A percentile compares a stretch with the other conserved stretches of the same genome.
phyloP scores from a whole-genome alignment of 2,888 invertebrate species.

The Philaethria dido region DNA sequence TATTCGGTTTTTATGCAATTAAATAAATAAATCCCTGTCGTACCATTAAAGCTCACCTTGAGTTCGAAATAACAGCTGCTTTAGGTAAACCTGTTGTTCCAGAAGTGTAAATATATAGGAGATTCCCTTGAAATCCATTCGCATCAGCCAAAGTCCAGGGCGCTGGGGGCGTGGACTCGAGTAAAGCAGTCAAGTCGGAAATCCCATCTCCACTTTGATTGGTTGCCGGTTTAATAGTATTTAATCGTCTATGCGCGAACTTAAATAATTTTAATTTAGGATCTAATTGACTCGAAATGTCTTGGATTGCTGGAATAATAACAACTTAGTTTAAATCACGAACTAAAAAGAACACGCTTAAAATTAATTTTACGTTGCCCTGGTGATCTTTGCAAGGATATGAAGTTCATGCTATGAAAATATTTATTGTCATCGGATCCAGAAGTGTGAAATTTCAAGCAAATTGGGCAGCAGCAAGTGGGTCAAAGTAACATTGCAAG shows the following conservation, averaged over 20 bases:
- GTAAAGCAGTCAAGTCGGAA: conserved; percentile 83
- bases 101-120: conserved; percentile 98
- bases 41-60: no score
- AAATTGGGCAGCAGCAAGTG: no score
- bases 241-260: conserved; percentile 65
- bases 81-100: conserved; percentile 99
- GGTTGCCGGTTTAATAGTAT: conserved; percentile 50
- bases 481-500: no score
- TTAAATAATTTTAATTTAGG: conserved; percentile 88
- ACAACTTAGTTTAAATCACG: no score
- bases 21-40: no score
- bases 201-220: conserved; percentile 67
- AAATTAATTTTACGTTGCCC: no score
- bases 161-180: conserved; percentile 83
- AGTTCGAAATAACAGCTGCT: conserved; percentile 97
- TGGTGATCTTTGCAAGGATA: no score
- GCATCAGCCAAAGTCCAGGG: conserved; percentile 84
- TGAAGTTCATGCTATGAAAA: no score
- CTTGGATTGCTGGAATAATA: conserved; percentile 85
- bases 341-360: no score
- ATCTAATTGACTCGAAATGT: conserved; percentile 86
- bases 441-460: no score
- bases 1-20: neutral
- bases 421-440: no score
- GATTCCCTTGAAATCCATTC: conserved; percentile 88